A percentile compares a stretch with the other conserved stretches of the same genome.
These are phyloP conservation scores for Opisthograptis luteolata DNA, from an alignment of 2,888 invertebrate species.

Conservation along the genomic window DNA sequence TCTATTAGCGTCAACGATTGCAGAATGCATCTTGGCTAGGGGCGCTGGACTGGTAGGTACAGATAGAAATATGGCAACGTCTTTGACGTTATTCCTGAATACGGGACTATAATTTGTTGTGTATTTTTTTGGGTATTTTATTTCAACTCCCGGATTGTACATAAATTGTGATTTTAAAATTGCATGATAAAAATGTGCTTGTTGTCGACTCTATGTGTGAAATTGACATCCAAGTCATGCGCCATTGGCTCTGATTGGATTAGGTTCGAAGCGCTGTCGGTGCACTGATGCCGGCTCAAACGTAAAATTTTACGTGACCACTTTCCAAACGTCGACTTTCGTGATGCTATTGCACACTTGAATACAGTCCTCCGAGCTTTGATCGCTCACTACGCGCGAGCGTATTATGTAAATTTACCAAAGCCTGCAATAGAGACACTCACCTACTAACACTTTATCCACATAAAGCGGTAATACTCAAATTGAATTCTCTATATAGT, in stretches of 20 bases:
- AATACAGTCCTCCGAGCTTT: conserved; percentile 55
- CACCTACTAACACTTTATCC: conserved; percentile 48
- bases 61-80: too few species aligned
- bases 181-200: conserved; percentile 23
- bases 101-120: too few species aligned
- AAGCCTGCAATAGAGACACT: conserved; percentile 57
- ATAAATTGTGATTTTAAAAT: conserved; percentile 18
- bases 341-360: conserved; percentile 71
- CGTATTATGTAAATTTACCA: conserved; percentile 72
- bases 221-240: conserved; percentile 75
- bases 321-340: conserved; percentile 75
- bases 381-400: conserved; percentile 61
- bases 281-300: conserved; percentile 73
- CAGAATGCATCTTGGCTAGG: too few species aligned
- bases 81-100: too few species aligned
- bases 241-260: conserved; percentile 80
- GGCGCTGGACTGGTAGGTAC: too few species aligned
- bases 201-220: conserved; percentile 56
- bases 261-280: conserved; percentile 74
- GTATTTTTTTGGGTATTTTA: too few species aligned
- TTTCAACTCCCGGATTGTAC: too few species aligned
- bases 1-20: too few species aligned
- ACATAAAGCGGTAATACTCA: conserved; percentile 43
- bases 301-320: conserved; percentile 84
- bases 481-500: conserved; percentile 48